Conservation (phyloP, 2,888 invertebrate species). For the Ennomos quercinarius region DNA sequence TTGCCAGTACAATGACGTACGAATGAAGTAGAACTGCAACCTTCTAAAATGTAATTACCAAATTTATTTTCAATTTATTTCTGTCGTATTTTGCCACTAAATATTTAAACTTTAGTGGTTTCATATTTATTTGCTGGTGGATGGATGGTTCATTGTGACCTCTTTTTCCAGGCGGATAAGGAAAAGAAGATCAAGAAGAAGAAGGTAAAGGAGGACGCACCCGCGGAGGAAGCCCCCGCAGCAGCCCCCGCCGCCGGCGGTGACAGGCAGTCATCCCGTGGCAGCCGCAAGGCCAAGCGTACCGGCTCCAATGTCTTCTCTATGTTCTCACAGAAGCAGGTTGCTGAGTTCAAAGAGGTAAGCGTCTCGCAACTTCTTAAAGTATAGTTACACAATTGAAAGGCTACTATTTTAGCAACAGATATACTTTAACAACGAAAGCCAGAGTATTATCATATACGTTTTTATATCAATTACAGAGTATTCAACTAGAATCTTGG, state of each 20-base stretch:
- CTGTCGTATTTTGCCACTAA: neutral
- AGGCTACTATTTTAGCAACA: too few relatives aligned
- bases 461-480: too few relatives aligned
- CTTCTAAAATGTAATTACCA: neutral
- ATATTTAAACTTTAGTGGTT: neutral
- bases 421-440: too few relatives aligned
- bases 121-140: constrained; percentile 4
- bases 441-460: too few relatives aligned
- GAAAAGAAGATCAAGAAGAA: constrained; percentile 97
- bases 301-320: constrained; percentile 98
- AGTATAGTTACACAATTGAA: too few relatives aligned
- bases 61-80: neutral
- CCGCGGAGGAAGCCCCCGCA: constrained; percentile 88
- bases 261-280: constrained; percentile 91
- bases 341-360: constrained; percentile 98
- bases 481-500: too few relatives aligned
- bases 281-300: constrained; percentile 93
- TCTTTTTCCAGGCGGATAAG: constrained; percentile 91
- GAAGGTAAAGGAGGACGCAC: constrained; percentile 89
- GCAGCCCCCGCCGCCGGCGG: constrained; percentile 87
- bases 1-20: neutral
- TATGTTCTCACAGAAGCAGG: constrained; percentile 98
- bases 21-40: neutral
- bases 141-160: neutral
- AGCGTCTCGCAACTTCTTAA: constrained; percentile 42